Evolutionary conservation across 2,113 vertebrate genomes (phyloP), one percentile per base, ranked within the genome.

Genomic region (Gobius niger): DNA sequence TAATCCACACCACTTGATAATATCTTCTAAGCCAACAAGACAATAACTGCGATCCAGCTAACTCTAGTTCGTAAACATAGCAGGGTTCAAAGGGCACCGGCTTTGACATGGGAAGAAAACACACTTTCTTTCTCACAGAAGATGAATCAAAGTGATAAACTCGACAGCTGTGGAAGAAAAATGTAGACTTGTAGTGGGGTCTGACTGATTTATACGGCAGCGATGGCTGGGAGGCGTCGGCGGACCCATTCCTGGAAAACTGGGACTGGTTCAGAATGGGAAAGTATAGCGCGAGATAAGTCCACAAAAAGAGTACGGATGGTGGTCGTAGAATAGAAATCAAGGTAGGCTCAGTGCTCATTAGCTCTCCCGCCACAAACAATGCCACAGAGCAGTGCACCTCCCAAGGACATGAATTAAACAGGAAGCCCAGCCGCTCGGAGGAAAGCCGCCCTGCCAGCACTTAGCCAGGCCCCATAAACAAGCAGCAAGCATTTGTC

Each of bases 391-490:
- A 87, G 78, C 82, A 85, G 72, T 77, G 78, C 67, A 63, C 73
- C 81, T 84, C 73, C 79, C 82, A 89, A 88, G 86, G 85, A 85
- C 77, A 85, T 89, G 87, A 91, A 89, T 89, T 91, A 90, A 91
- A 91, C 81, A 88, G 77, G 75, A 75, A 83, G 80, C 78, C 52
- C 86, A 70, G 62, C 83, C 80, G 81, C 75, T 89, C 72, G 74
- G 80, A 83, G 82, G 81, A 86, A 84, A 84, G 76, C 71, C 77
- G 77, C 87, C 74, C 76, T 81, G 81, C 68, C 70, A 86, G 80
- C 88, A 90, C 85, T 89, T 86, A 89, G 80, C 83, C 76, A 65
- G 63, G 70, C 72, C 82, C 85, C 88, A 90, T 90, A 90, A 92
- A 91, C 84, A 90, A 85, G 81, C 82, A 67, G 77, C 72, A 78